Percentiles rank a stretch among this genome's conserved stretches.
Evolutionary conservation across 2,113 vertebrate species (phyloP).

Genomic region (Rattus norvegicus): DNA sequence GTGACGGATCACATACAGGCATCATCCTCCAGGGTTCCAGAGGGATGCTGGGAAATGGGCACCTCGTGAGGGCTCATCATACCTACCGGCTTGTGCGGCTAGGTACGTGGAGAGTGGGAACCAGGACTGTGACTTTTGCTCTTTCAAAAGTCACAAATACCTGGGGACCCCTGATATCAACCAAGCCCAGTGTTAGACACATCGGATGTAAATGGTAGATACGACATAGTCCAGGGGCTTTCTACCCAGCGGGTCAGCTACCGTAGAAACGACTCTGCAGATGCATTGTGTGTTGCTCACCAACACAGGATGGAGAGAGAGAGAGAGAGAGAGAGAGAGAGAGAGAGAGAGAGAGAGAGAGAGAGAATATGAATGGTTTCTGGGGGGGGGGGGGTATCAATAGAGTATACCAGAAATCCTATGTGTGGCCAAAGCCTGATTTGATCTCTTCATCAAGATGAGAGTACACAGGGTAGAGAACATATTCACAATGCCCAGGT

Average conservation of each 20-base stretch:
- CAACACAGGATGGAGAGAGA: neutral
- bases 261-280: neutral
- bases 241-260: neutral
- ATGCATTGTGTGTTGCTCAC: neutral
- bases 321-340: neutral
- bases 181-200: neutral
- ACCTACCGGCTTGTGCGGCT: no score
- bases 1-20: neutral
- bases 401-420: neutral
- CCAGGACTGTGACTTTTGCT: neutral
- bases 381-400: neutral
- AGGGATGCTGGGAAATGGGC: neutral
- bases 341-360: no score
- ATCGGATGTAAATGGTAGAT: neutral
- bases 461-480: neutral
- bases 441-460: neutral
- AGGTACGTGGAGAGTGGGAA: accelerated
- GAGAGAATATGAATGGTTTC: no score
- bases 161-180: accelerated
- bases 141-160: neutral
- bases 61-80: accelerated
- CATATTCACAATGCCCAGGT: neutral
- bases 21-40: neutral
- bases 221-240: accelerated
- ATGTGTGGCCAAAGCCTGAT: neutral